Evolutionary conservation across 2,888 invertebrate species (phyloP), one percentile per base, ranked within the genome.

Genomic region (Augochlorella aurata): DNA sequence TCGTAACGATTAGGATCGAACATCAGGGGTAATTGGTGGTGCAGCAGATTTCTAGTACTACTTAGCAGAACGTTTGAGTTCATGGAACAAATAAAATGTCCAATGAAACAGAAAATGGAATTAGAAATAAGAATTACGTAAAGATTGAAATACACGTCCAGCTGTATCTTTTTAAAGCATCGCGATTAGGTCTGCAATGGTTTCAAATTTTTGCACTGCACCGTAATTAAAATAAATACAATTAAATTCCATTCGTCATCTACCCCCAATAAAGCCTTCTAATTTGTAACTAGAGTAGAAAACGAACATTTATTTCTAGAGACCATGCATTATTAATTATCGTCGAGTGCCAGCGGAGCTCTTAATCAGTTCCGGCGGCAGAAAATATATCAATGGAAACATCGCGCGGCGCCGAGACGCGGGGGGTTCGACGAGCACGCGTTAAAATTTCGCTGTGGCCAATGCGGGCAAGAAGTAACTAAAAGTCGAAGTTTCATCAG

Each of bases 401-500:
- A 9, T 63, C 18, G 38, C 29, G 3, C 38, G 38, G 38, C 8
- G 1, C 10, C 63, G 10, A 29, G 38, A 38, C 38, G 63, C 63
- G 18, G 29, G 38, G 38, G 63, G 18, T 29, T 63, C 38, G 8
- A 9, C 10, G 18, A 18, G 38, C 63, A 29, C 38, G 63, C 16
- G 38, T 38, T 63, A 63, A 63, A 63, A 63, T 63, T 63, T 38
- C 63, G 63, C 38, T 10, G 38, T 50, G 16, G 18, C 50, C 50
- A 50, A 38, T 38, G 50, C 50, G 50, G 18, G 18, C 50, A 18
- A 2, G 18, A 18, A 63, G 79, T 47, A 88, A 84, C 80, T 84
- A 79, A 24, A 52, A 24, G 24, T 1, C 5, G 52, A 65, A 29
- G 68, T 88, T 88, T 87, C 87, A 87, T 87, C 87, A 84, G 75